phyloP scores from a whole-genome alignment of 2,797 vertebrate species.

The Oreonectes daqikongensis region DNA sequence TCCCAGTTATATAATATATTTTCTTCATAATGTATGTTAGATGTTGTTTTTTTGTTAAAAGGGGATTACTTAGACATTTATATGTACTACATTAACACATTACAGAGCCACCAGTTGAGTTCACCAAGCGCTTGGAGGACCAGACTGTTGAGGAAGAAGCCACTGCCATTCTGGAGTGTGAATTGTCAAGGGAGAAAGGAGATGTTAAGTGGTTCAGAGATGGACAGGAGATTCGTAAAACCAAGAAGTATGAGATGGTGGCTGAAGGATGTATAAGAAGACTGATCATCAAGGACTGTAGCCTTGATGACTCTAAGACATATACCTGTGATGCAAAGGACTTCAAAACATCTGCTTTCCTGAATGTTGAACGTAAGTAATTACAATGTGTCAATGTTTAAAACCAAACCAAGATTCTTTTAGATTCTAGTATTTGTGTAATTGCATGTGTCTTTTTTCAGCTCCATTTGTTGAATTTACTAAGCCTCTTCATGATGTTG shows the following conservation, averaged over 20 bases:
- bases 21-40: background rate
- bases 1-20: background rate
- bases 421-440: background rate
- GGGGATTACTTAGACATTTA: background rate
- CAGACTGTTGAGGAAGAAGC: slow-evolving; percentile 97
- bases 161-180: slow-evolving; percentile 88
- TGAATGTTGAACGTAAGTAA: slow-evolving; percentile 93
- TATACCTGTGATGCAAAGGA: slow-evolving; percentile 92
- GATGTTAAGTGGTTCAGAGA: slow-evolving; percentile 93
- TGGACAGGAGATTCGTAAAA: slow-evolving; percentile 92
- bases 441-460: slow-evolving; percentile 59
- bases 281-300: slow-evolving; percentile 87
- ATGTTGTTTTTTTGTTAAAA: background rate
- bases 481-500: slow-evolving; percentile 90
- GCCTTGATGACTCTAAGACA: slow-evolving; percentile 87
- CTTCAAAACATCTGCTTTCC: slow-evolving; percentile 95
- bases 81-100: background rate
- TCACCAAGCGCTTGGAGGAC: slow-evolving; percentile 93
- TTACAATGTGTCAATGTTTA: background rate
- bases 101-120: slow-evolving; percentile 91
- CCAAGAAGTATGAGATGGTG: slow-evolving; percentile 90
- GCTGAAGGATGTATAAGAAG: slow-evolving; percentile 85
- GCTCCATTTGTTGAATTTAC: slow-evolving; percentile 91
- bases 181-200: slow-evolving; percentile 92
- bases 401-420: slow-evolving; percentile 1